Base-by-base conservation (phyloP, 2,113 vertebrate genomes). In the Mormyrus lacerda region DNA sequence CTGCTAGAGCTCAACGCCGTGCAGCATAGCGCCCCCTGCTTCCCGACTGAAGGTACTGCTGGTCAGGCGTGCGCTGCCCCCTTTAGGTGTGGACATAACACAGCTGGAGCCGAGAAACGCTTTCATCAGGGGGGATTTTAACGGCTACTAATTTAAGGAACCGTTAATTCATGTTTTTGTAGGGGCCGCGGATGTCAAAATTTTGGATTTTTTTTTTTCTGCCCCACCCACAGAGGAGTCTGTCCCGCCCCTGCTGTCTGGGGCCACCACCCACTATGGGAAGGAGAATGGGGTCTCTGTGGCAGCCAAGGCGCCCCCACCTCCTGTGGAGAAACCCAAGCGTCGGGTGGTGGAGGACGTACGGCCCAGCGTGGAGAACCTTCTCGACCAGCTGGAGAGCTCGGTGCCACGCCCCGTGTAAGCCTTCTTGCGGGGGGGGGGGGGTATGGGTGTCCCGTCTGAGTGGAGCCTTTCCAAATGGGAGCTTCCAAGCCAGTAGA, bases 1-100 rank as follows among this genome's bases (percentile, higher is more conserved):
- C 96, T 98, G 87, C 91, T 97, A 93, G 98, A 98, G 90, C 95
- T 99, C 87, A 99, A 98, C 0, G 96, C 97, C 0, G 98, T 98
- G 88, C 97, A 98, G 91, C 97, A 98, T 58, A 96, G 93, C 90
- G 94, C 42, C 86, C 82, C 58, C 44, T 44, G 82, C 82, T 84
- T 84, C 21, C 82, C 82, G 9, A 11, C 82, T 47, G 82, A 84
- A 84, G 82, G 82, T 47, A 84, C 5, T 45, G 82, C 21, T 2
- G 1, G 8, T 17, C 42, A 13, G 13, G 6, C 76, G 55, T 17
- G 11, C 51, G 45, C 31, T 79, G 73, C 73, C 35, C 31, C 73
- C n/a, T n/a, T 19, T 17, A 19, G 35, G 31, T 35, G 17, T 27
- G 31, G 31, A 39, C 11, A 0, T 7, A 4, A 13, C 13, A 19